These are phyloP conservation scores for Teleopsis dalmanni DNA, from an alignment of 1,140 invertebrate genomes.

Conservation along the genomic window DNA sequence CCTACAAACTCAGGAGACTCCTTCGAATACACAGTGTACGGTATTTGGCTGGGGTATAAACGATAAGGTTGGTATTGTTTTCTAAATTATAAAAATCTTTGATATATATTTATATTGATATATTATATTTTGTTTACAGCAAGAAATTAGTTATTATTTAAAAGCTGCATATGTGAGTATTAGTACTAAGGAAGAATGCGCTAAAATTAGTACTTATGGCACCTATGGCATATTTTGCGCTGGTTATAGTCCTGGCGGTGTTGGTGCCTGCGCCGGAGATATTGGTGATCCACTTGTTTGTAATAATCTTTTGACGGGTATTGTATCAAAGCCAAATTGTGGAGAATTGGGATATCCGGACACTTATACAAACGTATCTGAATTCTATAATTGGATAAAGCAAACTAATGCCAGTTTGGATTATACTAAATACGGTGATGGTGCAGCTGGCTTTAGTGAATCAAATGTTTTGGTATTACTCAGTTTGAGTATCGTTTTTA, in stretches of 20 bases:
- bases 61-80: constrained; percentile 22
- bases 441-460: not conserved
- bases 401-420: not conserved
- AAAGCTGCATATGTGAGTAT: no score
- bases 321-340: not conserved
- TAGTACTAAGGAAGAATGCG: no score
- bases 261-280: constrained; percentile 31
- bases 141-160: no score
- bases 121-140: no score
- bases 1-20: constrained; percentile 9
- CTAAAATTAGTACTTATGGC: no score
- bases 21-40: constrained; percentile 21
- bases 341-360: not conserved
- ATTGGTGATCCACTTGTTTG: constrained; percentile 32
- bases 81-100: no score
- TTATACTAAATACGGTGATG: not conserved
- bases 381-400: not conserved
- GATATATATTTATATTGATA: no score
- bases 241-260: constrained; percentile 15
- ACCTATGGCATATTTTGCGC: constrained; percentile 28
- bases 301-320: not conserved
- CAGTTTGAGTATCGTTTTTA: not conserved
- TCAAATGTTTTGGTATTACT: no score
- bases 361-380: not conserved
- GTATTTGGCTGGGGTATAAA: constrained; percentile 33